Evolutionary conservation across 1,140 invertebrate species (phyloP).

Genomic region (Cydia amplana): DNA sequence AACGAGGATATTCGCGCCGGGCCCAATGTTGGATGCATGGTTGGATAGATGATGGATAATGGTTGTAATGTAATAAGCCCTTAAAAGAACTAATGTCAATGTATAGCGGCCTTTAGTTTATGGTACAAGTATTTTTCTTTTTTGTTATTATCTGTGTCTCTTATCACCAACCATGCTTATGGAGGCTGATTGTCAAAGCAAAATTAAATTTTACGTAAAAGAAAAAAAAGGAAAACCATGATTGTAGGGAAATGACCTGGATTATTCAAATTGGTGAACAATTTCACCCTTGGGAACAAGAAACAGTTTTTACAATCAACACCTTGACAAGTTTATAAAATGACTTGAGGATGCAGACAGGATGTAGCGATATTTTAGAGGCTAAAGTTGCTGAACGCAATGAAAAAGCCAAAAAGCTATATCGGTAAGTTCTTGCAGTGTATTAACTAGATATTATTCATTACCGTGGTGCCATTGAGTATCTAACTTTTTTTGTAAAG

Average conservation of each 20-base stretch:
- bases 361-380: slow-evolving; percentile 63
- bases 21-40: no score
- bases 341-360: slow-evolving; percentile 77
- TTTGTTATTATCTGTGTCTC: slow-evolving; percentile 3
- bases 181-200: slow-evolving; percentile 18
- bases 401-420: slow-evolving; percentile 72
- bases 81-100: no score
- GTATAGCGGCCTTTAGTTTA: not conserved
- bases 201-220: slow-evolving; percentile 14
- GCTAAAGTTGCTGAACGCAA: slow-evolving; percentile 63
- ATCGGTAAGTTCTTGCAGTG: slow-evolving; percentile 50
- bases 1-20: no score
- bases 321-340: slow-evolving; percentile 68
- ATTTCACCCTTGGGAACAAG: slow-evolving; percentile 17
- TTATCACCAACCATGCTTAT: slow-evolving; percentile 26
- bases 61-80: no score
- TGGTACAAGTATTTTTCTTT: not conserved
- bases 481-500: not conserved
- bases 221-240: slow-evolving; percentile 23
- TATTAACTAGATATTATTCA: not conserved
- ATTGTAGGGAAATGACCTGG: slow-evolving; percentile 18
- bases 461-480: not conserved
- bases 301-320: slow-evolving; percentile 53
- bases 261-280: slow-evolving; percentile 12
- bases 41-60: no score